Conservation (phyloP, 2,797 vertebrate species). For the Decapterus maruadsi region DNA sequence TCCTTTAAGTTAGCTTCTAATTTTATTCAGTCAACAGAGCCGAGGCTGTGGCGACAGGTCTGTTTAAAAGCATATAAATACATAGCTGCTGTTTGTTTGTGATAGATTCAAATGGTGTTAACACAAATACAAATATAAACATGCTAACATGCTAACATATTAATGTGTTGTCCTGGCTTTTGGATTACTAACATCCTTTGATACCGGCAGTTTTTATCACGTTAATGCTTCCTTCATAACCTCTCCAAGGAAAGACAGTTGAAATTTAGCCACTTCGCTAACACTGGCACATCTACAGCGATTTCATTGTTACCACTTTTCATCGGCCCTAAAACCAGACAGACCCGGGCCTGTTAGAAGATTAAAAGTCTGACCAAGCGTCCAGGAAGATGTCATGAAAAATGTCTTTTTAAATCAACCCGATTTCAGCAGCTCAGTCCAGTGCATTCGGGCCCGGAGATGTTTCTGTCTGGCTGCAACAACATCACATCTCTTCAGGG, state of each 20-base stretch:
- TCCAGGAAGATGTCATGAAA: background rate
- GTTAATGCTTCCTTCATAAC: background rate
- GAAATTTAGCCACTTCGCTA: background rate
- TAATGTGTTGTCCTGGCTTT: no score
- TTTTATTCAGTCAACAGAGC: no score
- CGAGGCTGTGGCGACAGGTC: no score
- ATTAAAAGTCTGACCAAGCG: background rate
- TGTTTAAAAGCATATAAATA: no score
- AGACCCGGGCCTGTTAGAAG: background rate
- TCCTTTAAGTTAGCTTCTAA: no score
- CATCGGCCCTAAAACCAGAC: background rate
- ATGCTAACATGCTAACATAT: background rate
- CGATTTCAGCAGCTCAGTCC: background rate
- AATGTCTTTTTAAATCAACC: background rate
- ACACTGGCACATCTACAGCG: background rate
- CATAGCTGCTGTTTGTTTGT: no score
- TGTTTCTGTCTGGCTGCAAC: slow-evolving; percentile 9
- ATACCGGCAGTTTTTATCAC: background rate
- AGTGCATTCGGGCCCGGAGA: background rate
- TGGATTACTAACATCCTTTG: background rate
- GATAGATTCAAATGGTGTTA: no score
- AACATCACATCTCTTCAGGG: slow-evolving; percentile 10
- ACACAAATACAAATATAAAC: background rate
- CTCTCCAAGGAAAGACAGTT: no score
- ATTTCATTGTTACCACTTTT: no score